These are phyloP conservation scores for Caenorhabditis inopinata DNA, from an alignment of 1,140 invertebrate species.

Conservation along the genomic window DNA sequence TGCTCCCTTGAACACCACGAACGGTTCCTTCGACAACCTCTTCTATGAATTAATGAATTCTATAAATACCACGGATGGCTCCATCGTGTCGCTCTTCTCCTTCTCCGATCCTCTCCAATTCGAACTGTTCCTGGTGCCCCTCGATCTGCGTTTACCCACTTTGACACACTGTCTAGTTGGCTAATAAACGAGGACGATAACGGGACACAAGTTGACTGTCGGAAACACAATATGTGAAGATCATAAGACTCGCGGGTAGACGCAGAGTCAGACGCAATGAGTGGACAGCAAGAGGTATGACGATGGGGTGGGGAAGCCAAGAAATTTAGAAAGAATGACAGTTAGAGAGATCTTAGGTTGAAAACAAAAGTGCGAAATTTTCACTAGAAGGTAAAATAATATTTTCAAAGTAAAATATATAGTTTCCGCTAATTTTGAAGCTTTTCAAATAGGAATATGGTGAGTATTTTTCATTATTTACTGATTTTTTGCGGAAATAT, in stretches of 20 bases:
- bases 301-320: background rate
- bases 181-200: slow-evolving; percentile 17
- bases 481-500: too few species aligned
- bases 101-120: background rate
- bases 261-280: background rate
- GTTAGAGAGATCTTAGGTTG: background rate
- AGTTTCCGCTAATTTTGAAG: too few species aligned
- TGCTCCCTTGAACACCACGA: background rate
- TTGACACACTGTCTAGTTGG: background rate
- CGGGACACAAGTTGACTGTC: slow-evolving; percentile 26
- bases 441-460: too few species aligned
- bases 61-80: background rate
- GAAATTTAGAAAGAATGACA: background rate
- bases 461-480: too few species aligned
- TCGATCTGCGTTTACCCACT: background rate
- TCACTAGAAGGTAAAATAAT: too few species aligned
- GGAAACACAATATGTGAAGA: background rate
- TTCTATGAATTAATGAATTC: background rate
- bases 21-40: background rate
- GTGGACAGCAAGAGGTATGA: background rate
- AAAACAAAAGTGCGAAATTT: too few species aligned
- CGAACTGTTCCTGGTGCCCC: background rate
- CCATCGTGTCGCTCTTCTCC: background rate
- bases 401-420: too few species aligned
- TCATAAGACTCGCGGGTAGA: background rate